Percentiles rank a stretch among this genome's conserved stretches.
Evolutionary conservation across 2,797 vertebrate species (phyloP).

Genomic region (Myripristis murdjan): DNA sequence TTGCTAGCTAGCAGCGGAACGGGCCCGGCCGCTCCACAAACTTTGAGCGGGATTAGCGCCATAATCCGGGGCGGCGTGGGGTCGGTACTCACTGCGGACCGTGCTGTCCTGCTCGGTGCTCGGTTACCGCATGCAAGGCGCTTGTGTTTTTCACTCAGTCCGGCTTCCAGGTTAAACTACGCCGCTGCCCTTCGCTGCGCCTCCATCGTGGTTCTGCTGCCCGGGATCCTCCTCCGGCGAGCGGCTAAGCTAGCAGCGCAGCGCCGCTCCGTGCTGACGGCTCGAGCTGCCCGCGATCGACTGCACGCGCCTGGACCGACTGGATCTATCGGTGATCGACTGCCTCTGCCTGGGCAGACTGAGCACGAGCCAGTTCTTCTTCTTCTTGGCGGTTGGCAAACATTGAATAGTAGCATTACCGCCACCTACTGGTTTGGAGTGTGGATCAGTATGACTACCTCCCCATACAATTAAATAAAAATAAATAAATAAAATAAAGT

Average conservation of each 20-base stretch:
- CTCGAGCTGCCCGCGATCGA: conserved; percentile 28
- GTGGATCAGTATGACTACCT: too few relatives aligned
- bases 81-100: conserved; percentile 79
- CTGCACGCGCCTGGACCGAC: conserved; percentile 33
- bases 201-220: conserved; percentile 53
- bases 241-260: conserved; percentile 21
- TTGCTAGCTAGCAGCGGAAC: conserved; percentile 55
- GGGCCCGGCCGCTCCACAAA: conserved; percentile 37
- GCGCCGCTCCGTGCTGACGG: conserved; percentile 24
- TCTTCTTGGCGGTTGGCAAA: too few relatives aligned
- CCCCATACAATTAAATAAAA: too few relatives aligned
- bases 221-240: conserved; percentile 42
- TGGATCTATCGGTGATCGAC: background rate
- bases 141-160: background rate
- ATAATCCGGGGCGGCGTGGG: background rate
- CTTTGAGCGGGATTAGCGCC: conserved; percentile 56
- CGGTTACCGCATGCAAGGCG: background rate
- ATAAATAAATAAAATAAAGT: too few relatives aligned
- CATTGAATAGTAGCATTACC: too few relatives aligned
- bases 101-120: conserved; percentile 22
- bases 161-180: conserved; percentile 15
- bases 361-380: too few relatives aligned
- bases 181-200: background rate
- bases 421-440: too few relatives aligned
- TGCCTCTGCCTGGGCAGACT: background rate